phyloP scores from a whole-genome alignment of 2,888 invertebrate species.

The Cryptocephalus moraei region DNA sequence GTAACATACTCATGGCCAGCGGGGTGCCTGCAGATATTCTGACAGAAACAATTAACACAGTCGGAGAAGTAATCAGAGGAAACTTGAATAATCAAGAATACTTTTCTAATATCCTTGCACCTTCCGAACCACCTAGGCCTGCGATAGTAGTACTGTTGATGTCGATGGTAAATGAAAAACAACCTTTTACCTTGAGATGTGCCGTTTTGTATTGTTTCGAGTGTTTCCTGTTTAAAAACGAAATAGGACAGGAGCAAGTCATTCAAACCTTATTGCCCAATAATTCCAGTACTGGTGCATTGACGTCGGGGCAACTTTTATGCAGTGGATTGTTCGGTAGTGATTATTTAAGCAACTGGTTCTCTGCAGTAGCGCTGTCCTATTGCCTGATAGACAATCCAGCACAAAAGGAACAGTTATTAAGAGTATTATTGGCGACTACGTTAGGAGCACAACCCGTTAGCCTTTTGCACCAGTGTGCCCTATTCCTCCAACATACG shows the following conservation, averaged over 20 bases:
- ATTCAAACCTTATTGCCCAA: slow-evolving; percentile 89
- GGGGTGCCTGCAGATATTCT: slow-evolving; percentile 95
- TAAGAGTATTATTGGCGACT: slow-evolving; percentile 83
- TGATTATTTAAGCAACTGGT: slow-evolving; percentile 90
- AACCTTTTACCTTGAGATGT: slow-evolving; percentile 78
- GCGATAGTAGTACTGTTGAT: slow-evolving; percentile 89
- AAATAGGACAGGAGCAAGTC: slow-evolving; percentile 75
- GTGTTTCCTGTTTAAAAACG: slow-evolving; percentile 90
- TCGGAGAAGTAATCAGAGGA: slow-evolving; percentile 85
- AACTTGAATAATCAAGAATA: slow-evolving; percentile 85
- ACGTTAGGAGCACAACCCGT: slow-evolving; percentile 76
- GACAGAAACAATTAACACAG: slow-evolving; percentile 91
- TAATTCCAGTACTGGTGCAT: slow-evolving; percentile 45
- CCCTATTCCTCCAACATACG: slow-evolving; percentile 72
- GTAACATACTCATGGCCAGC: slow-evolving; percentile 87
- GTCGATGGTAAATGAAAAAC: slow-evolving; percentile 99
- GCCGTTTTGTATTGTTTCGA: slow-evolving; percentile 96
- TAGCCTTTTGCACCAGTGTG: slow-evolving; percentile 82
- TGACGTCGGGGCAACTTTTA: slow-evolving; percentile 73
- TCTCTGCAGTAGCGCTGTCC: slow-evolving; percentile 82
- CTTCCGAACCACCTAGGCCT: slow-evolving; percentile 86
- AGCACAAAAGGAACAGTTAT: slow-evolving; percentile 77
- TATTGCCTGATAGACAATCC: slow-evolving; percentile 83
- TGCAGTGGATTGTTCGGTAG: slow-evolving; percentile 86
- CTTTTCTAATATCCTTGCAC: slow-evolving; percentile 82